These are phyloP conservation scores for Dolichopus griseipennis DNA, from an alignment of 2,888 invertebrate species.

Conservation along the genomic window DNA sequence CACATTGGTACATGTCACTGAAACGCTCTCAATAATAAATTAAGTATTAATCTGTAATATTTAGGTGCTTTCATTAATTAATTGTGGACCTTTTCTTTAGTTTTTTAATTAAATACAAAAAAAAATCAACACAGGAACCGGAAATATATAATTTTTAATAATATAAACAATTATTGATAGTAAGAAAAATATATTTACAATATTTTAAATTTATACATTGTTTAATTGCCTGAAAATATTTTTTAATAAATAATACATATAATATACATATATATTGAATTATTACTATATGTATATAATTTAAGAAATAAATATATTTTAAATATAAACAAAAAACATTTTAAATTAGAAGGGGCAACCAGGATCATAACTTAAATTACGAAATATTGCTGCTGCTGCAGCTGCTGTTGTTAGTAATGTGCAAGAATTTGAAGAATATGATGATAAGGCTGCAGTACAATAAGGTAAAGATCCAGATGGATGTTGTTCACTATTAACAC, in stretches of 20 bases:
- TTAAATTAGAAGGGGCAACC: conserved; percentile 59
- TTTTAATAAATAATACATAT: too few relatives aligned
- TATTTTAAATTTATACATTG: background rate
- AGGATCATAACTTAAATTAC: conserved; percentile 65
- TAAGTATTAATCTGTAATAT: too few relatives aligned
- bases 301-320: too few relatives aligned
- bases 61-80: too few relatives aligned
- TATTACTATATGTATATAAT: too few relatives aligned
- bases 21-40: too few relatives aligned
- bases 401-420: conserved; percentile 58
- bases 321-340: background rate
- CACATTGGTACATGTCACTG: too few relatives aligned
- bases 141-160: too few relatives aligned
- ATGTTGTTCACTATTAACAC: conserved; percentile 40
- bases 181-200: conserved; percentile 6
- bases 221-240: background rate
- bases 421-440: conserved; percentile 44
- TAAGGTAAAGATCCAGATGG: conserved; percentile 32
- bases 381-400: conserved; percentile 55
- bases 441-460: conserved; percentile 38
- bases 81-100: too few relatives aligned
- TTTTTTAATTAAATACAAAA: too few relatives aligned
- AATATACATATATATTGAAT: too few relatives aligned
- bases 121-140: too few relatives aligned
- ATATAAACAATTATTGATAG: background rate